Percentiles rank a stretch among this genome's conserved stretches.
phyloP scores from a whole-genome alignment of 64 coral and sea anemone genomes.

The Platygyra sinensis region DNA sequence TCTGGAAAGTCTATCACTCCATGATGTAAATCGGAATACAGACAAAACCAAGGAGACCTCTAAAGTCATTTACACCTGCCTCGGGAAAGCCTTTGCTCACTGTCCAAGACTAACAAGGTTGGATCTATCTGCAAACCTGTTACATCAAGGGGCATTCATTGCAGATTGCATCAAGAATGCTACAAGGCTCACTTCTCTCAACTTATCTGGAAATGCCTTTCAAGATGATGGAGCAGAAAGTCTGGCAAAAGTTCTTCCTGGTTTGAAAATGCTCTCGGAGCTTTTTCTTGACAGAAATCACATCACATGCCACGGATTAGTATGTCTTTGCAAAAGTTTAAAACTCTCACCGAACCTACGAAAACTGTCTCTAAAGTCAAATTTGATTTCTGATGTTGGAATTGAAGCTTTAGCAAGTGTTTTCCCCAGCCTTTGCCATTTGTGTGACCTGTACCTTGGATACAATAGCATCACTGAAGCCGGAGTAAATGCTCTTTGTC shows the following conservation, averaged over 20 bases:
- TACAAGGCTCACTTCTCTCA: conserved; percentile 10
- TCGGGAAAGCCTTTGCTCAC: conserved; percentile 45
- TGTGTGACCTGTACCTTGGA: conserved; percentile 41
- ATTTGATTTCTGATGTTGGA: conserved; percentile 55
- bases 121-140: conserved; percentile 47
- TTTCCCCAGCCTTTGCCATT: neutral
- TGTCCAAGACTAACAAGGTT: conserved; percentile 22
- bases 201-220: conserved; percentile 64
- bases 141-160: conserved; percentile 36
- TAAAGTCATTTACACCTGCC: conserved; percentile 25
- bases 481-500: conserved; percentile 26
- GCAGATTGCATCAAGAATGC: conserved; percentile 38
- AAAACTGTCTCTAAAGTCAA: conserved; percentile 50
- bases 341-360: conserved; percentile 14
- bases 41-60: neutral
- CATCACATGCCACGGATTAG: conserved; percentile 46
- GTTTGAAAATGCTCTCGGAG: conserved; percentile 29
- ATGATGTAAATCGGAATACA: conserved; percentile 16
- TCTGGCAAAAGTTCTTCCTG: conserved; percentile 33
- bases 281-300: conserved; percentile 54
- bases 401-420: conserved; percentile 16
- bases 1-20: conserved; percentile 34
- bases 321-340: conserved; percentile 36
- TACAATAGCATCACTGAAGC: conserved; percentile 51
- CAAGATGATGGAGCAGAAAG: conserved; percentile 49